Evolutionary conservation across 92 coral and sea anemone species (phyloP).

Genomic region (Palythoa grandis): DNA sequence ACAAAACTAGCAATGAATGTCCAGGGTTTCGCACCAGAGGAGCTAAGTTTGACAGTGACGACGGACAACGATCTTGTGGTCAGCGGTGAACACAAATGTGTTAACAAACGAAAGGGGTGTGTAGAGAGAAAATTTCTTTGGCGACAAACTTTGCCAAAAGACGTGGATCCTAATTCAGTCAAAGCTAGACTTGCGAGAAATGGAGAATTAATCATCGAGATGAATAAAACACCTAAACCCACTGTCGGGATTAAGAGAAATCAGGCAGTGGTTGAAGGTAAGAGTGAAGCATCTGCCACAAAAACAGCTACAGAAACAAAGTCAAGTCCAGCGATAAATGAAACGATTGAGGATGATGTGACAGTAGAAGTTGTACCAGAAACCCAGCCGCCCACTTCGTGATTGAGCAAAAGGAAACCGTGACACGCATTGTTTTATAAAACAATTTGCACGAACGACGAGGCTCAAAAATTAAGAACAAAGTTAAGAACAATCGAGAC

Average conservation of each 20-base stretch:
- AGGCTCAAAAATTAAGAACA: too few relatives aligned
- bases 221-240: conserved; percentile 1
- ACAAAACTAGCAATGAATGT: conserved; percentile 45
- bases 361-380: conserved; percentile 70
- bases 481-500: too few relatives aligned
- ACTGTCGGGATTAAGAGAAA: conserved; percentile 29
- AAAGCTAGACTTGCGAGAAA: conserved; percentile 42
- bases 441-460: too few relatives aligned
- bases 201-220: conserved; percentile 9
- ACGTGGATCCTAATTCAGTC: conserved; percentile 33
- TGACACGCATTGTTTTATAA: neutral
- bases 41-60: conserved; percentile 52
- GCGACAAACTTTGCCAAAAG: conserved; percentile 53
- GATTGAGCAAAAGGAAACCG: neutral
- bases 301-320: neutral
- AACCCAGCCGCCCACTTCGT: neutral
- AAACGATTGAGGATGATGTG: conserved; percentile 45
- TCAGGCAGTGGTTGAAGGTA: neutral
- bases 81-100: conserved; percentile 34
- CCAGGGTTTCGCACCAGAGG: conserved; percentile 60
- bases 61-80: conserved; percentile 43
- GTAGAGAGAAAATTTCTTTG: conserved; percentile 45
- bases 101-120: conserved; percentile 31
- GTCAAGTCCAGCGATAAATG: neutral
- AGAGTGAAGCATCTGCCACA: neutral